These are phyloP conservation scores for Scrobipalpa costella DNA, from an alignment of 2,888 invertebrate species.

Conservation along the genomic window DNA sequence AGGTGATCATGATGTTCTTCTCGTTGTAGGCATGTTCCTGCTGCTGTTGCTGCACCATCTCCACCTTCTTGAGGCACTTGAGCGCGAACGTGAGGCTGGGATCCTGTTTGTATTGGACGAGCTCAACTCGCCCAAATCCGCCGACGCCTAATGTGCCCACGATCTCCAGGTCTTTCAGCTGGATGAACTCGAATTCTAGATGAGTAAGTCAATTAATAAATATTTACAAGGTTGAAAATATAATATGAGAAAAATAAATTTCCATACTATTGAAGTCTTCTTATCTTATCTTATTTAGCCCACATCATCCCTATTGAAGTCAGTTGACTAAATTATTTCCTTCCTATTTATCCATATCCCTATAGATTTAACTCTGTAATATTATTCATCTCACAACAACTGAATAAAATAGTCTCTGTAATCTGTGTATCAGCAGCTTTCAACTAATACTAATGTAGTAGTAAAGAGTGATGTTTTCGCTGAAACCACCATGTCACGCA, in stretches of 20 bases:
- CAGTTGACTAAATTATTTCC: too few species aligned
- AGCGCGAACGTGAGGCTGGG: conserved; percentile 86
- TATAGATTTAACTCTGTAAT: too few species aligned
- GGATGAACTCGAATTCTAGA: conserved; percentile 84
- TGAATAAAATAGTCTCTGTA: too few species aligned
- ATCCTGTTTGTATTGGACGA: conserved; percentile 83
- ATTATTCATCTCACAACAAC: too few species aligned
- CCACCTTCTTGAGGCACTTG: conserved; percentile 94
- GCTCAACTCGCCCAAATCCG: conserved; percentile 94
- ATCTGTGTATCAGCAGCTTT: not conserved
- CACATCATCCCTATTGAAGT: too few species aligned
- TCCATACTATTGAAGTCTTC: too few species aligned
- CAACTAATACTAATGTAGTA: not conserved
- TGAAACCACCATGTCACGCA: conserved; percentile 3
- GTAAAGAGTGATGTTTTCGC: not conserved
- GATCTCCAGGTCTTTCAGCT: conserved; percentile 89
- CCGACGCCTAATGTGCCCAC: conserved; percentile 95
- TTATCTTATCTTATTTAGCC: too few species aligned
- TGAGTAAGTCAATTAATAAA: not conserved
- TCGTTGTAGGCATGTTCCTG: conserved; percentile 95
- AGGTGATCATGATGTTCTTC: conserved; percentile 90
- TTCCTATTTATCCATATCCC: too few species aligned
- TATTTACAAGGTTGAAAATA: too few species aligned
- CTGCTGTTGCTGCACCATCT: conserved; percentile 93
- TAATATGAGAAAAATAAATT: not conserved